phyloP scores from a whole-genome alignment of 2,888 invertebrate species.

The Tetrapedia diversipes region DNA sequence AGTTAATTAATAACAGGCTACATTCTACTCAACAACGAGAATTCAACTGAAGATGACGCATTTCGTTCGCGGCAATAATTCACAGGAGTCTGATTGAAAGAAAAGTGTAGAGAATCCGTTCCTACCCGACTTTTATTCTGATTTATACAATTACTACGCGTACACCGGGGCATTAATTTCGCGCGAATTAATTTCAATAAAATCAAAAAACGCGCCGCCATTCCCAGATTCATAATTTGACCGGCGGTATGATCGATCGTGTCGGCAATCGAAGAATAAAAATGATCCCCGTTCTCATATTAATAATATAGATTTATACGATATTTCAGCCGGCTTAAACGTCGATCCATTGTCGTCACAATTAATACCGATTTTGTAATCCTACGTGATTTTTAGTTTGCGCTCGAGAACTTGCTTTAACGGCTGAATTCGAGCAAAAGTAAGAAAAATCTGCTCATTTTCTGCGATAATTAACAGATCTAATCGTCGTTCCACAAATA shows the following conservation, averaged over 20 bases:
- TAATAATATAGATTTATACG: conserved; percentile 8
- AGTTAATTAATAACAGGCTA: no score
- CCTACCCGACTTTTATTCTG: conserved; percentile 6
- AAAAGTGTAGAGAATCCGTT: not conserved
- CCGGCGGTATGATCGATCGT: conserved; percentile 20
- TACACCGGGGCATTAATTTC: conserved; percentile 12
- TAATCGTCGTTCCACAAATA: no score
- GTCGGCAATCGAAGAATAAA: conserved; percentile 10
- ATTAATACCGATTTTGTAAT: not conserved
- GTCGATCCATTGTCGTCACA: not conserved
- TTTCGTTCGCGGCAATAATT: not conserved
- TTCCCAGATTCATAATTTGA: conserved; percentile 10
- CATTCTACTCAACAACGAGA: not conserved
- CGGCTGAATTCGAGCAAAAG: no score
- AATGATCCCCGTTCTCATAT: not conserved
- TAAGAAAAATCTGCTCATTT: no score
- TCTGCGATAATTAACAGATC: no score
- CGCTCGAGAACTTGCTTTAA: no score
- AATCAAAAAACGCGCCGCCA: conserved; percentile 3
- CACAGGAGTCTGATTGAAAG: not conserved
- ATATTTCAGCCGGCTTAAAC: not conserved
- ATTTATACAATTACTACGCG: conserved; percentile 10
- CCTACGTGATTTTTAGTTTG: not conserved
- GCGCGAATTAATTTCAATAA: conserved; percentile 31
- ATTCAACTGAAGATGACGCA: not conserved